Evolutionary conservation across 1,140 invertebrate species (phyloP), one percentile per base, ranked within the genome.

Genomic region (Lepidotrigona ventralis): DNA sequence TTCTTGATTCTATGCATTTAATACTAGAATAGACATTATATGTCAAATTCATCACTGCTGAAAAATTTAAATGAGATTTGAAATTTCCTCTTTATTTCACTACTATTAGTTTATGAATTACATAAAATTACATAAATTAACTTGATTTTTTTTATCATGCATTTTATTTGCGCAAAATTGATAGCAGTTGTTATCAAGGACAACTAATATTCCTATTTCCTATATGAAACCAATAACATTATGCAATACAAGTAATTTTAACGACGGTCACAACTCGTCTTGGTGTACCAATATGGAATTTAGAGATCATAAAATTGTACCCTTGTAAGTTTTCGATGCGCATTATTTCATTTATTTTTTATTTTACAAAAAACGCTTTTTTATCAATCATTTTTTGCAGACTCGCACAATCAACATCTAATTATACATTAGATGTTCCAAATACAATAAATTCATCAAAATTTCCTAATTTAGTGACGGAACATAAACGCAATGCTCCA

Each of bases 381-480:
- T 33, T 60, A 51, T 53, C 1, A 21, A 53, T 70, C 8, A 29
- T 51, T 33, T 78, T 23, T 88, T 83, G 12, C 26, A 94, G 92
- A 60, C 86, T 83, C 8, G 86, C 89, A 81, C 92, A 90, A 56
- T 78, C 90, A 70, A 85, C 90, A 46, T 86, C 88, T 9, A 94
- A 70, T 81, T 93, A 92, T 82, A 54, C 86, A 19, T 85, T 92
- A 64, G 88, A 93, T 81, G 81, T 86, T 39, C 29, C 76, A 1
- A 86, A 51, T 63, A 96, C 95, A 73, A 96, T 97, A 96, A 95
- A 95, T 17, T 96, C 96, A 0, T 92, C 98, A 78, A 96, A 96
- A 81, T 98, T 98, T 90, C 97, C 97, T 0, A 97, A 97, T 93
- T 90, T 98, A 81, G 96, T 97, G 54, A 97, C 96, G 0, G 96